Base-by-base conservation (phyloP, 2,888 invertebrate species). In the Strigamia maritima region DNA sequence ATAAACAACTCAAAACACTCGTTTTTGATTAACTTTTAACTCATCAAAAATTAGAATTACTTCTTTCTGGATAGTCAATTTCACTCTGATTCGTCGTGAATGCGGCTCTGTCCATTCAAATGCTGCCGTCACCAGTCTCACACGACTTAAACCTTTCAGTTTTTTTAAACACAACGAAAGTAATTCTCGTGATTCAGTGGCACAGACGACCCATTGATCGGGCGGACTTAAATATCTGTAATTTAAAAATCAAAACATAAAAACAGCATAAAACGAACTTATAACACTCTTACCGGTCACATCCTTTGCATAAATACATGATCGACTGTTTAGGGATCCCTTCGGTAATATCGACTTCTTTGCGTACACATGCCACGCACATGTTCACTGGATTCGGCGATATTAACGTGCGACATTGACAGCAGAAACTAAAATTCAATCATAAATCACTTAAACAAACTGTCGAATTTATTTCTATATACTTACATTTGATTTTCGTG, bases 41-140 rank as follows among this genome's bases (percentile, higher is more conserved):
- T 28, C 77, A 74, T 3, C 14, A 28, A 19, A 38, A n/a, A 19
- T 28, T 40, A 26, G 4, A 19, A 28, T 78, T 77, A 87, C 93
- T 89, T 98, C 97, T 75, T 94, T 97, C 86, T 98, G 97, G 14
- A 99, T 93, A 0, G 96, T 97, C 79, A 99, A 87, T 81, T 85
- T 86, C 81, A 96, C 93, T 89, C 98, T 98, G 78, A 99, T 92
- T 82, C 99, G 90, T 87, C 95, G 97, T 0, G 98, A 99, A 88
- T 99, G 99, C 49, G 98, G 97, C 85, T 99, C 99, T 12, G 99
- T 99, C 98, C 98, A 99, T 3, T 97, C 91, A 88, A 99, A 99
- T 0, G 93, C 92, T 60, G 99, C 99, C 89, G 99, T 98, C 79
- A 98, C 89, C 19, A 99, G 88, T 84, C 96, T 94, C 0, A 98